Conservation (phyloP, 2,888 invertebrate genomes). For the Trichacis sp. region DNA sequence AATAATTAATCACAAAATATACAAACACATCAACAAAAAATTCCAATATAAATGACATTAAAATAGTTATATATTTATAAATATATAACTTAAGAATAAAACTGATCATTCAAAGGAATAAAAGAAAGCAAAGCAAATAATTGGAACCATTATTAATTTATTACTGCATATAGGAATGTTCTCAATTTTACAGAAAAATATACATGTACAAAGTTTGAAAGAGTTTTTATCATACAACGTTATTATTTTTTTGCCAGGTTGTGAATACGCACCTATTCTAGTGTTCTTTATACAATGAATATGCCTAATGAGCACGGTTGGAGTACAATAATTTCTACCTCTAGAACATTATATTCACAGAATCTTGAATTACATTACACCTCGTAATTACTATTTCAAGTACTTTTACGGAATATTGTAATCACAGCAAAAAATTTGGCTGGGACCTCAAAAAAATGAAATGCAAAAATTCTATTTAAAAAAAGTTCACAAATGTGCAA, state of each 20-base stretch:
- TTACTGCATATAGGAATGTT: constrained; percentile 37
- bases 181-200: constrained; percentile 40
- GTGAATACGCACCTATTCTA: no score
- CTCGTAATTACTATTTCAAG: constrained; percentile 9
- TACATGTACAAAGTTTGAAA: constrained; percentile 36
- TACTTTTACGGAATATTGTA: background rate
- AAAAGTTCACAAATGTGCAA: background rate
- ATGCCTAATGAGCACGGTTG: constrained; percentile 10
- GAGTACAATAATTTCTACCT: constrained; percentile 15
- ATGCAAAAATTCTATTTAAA: no score
- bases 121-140: no score
- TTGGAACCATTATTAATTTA: no score
- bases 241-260: no score
- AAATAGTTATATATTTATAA: no score
- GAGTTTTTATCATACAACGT: background rate
- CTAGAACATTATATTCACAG: constrained; percentile 22
- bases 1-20: no score
- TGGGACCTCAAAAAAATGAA: background rate
- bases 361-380: constrained; percentile 18
- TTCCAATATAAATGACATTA: no score
- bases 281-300: background rate
- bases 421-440: constrained; percentile 1
- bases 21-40: no score
- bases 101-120: no score
- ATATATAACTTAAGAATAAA: no score